A percentile compares a stretch with the other conserved stretches of the same genome.
Evolutionary conservation across 2,113 vertebrate species (phyloP).

Genomic region (Urocitellus parryii): DNA sequence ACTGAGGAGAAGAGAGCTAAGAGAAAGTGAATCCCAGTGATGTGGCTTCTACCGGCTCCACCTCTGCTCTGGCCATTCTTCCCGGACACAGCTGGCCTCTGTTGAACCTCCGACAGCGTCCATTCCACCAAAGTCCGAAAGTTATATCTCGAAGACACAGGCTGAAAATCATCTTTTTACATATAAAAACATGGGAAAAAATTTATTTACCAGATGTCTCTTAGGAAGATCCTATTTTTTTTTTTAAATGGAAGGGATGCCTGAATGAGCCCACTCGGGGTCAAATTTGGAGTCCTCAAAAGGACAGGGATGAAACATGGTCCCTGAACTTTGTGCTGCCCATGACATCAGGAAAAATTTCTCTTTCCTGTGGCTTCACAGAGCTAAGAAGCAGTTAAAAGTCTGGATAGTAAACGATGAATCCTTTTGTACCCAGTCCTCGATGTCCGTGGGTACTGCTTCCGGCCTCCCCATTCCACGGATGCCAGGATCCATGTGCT

Average conservation of each 20-base stretch:
- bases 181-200: background rate
- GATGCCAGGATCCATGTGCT: too few species aligned
- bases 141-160: background rate
- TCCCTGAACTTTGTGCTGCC: too few species aligned
- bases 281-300: background rate
- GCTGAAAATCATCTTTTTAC: background rate
- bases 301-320: background rate
- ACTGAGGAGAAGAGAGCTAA: background rate
- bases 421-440: background rate
- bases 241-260: background rate
- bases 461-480: too few species aligned
- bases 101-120: too few species aligned
- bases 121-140: background rate
- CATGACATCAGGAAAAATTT: background rate
- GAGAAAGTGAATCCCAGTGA: background rate
- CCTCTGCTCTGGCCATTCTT: background rate
- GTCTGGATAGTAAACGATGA: background rate
- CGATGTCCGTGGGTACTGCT: background rate
- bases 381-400: background rate
- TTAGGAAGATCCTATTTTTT: background rate
- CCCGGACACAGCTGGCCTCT: fast-evolving
- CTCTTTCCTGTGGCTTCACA: background rate
- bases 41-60: background rate
- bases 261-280: background rate
- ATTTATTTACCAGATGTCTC: too few species aligned